These are phyloP conservation scores for Serilophus lunatus DNA, from an alignment of 2,113 vertebrate genomes.

Conservation along the genomic window DNA sequence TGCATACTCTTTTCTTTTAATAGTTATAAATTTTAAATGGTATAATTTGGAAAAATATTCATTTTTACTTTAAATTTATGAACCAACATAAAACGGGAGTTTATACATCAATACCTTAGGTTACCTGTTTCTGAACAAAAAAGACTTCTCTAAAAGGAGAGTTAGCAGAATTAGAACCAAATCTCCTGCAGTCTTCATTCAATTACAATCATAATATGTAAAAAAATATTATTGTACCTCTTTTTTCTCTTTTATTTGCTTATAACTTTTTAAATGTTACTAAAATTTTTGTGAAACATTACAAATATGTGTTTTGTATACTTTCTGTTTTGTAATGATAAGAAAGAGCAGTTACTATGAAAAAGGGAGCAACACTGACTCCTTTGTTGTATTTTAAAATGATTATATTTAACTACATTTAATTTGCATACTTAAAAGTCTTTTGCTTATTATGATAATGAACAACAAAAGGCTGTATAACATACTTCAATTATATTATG, in stretches of 20 bases:
- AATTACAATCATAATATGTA: background rate
- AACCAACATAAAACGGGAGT: background rate
- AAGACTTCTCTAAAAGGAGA: background rate
- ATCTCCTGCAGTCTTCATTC: background rate
- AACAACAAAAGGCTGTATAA: background rate
- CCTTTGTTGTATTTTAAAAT: conserved; percentile 50
- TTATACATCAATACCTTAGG: background rate
- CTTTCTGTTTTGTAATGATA: conserved; percentile 55
- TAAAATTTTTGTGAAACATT: background rate
- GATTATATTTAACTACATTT: conserved; percentile 37
- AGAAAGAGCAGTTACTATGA: background rate
- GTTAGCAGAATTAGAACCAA: background rate
- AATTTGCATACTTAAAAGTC: conserved; percentile 62
- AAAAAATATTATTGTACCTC: background rate
- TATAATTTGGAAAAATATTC: background rate
- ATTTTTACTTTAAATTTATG: background rate
- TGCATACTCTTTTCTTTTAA: background rate
- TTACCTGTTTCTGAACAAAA: background rate
- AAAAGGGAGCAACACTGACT: conserved; percentile 10
- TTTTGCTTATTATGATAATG: conserved; percentile 36
- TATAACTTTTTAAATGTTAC: background rate
- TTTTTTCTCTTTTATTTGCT: background rate
- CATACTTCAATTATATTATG: conserved; percentile 10
- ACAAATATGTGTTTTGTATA: conserved; percentile 49
- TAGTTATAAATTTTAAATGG: background rate